Evolutionary conservation across 2,797 vertebrate genomes (phyloP).

Genomic region (Characodon lateralis): DNA sequence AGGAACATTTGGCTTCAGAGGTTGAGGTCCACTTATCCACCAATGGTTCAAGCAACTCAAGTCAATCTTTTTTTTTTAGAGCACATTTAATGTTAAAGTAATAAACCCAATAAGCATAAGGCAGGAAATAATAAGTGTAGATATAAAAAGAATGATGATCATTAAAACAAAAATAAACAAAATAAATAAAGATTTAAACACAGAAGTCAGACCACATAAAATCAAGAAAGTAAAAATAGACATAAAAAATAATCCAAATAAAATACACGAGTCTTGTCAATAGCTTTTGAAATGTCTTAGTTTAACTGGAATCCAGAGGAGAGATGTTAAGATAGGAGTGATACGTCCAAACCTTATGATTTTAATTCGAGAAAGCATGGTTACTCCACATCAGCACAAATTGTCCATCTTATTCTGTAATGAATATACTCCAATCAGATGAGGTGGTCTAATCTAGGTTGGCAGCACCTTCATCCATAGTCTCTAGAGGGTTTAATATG

Average conservation of each 20-base stretch:
- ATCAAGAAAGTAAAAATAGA: neutral
- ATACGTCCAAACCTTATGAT: neutral
- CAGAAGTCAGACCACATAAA: neutral
- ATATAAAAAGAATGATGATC: neutral
- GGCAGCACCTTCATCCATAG: too few relatives aligned
- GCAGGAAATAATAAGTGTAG: neutral
- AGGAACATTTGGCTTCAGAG: neutral
- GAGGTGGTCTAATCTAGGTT: neutral
- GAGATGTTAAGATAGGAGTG: neutral
- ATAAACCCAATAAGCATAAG: neutral
- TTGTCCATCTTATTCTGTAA: neutral
- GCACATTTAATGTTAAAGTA: neutral
- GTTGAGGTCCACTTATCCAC: neutral
- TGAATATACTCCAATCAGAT: neutral
- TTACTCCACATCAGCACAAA: neutral
- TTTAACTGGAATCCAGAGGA: neutral
- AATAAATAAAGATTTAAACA: neutral
- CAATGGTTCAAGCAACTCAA: neutral
- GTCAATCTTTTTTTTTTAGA: neutral
- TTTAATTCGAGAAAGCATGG: neutral
- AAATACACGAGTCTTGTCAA: neutral
- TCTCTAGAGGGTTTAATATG: neutral
- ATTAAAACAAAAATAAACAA: neutral
- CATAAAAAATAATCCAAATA: neutral
- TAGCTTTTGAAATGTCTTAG: neutral